Percentiles rank a stretch among this genome's conserved stretches.
phyloP scores from a whole-genome alignment of 2,888 invertebrate genomes.

The Xylocampa areola region DNA sequence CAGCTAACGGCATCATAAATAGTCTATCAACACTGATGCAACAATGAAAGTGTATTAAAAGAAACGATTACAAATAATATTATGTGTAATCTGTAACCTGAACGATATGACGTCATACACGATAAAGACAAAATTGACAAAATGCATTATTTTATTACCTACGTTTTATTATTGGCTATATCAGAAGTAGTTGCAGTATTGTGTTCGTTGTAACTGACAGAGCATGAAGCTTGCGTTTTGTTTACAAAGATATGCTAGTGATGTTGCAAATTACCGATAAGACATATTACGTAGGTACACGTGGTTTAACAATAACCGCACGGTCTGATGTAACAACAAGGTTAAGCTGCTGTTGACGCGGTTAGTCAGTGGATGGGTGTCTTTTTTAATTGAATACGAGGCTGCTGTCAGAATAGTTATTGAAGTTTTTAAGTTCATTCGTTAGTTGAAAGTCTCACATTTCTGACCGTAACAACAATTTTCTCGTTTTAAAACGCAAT shows the following conservation, averaged over 20 bases:
- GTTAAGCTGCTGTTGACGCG: too few relatives aligned
- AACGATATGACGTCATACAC: constrained; percentile 9
- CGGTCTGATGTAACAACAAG: too few relatives aligned
- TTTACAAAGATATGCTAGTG: constrained; percentile 26
- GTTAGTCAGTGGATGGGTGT: too few relatives aligned
- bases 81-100: not conserved
- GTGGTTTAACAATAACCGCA: too few relatives aligned
- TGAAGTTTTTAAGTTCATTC: too few relatives aligned
- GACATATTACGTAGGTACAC: constrained; percentile 2
- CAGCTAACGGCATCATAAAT: too few relatives aligned
- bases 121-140: constrained; percentile 17
- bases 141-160: constrained; percentile 7
- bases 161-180: constrained; percentile 11
- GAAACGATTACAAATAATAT: not conserved
- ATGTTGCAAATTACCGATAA: constrained; percentile 20
- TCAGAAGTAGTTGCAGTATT: constrained; percentile 15
- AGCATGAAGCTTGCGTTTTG: constrained; percentile 28
- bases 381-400: too few relatives aligned
- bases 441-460: too few relatives aligned
- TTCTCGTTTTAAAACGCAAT: too few relatives aligned
- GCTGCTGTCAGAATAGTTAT: too few relatives aligned
- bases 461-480: too few relatives aligned
- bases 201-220: constrained; percentile 27
- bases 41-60: not conserved
- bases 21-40: not conserved